Evolutionary conservation across 2,888 invertebrate species (phyloP).

Genomic region (Tachina lurida): DNA sequence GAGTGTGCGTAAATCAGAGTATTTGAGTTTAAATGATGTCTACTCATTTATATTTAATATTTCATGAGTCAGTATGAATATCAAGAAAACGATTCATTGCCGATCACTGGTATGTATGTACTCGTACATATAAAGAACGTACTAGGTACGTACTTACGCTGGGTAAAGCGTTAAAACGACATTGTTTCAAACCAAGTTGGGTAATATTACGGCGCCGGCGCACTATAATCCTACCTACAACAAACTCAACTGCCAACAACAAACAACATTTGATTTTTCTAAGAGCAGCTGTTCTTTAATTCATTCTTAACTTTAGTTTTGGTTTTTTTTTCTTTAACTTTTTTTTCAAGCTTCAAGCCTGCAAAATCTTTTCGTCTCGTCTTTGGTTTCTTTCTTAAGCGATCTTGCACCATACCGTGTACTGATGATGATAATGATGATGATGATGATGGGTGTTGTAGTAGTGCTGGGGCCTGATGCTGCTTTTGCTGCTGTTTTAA

Average conservation of each 20-base stretch:
- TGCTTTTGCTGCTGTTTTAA: constrained; percentile 26
- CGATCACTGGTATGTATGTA: too few species aligned
- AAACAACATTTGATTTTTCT: constrained; percentile 24
- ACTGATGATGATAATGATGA: not conserved
- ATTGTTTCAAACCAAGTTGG: constrained; percentile 66
- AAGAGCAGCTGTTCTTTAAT: constrained; percentile 66
- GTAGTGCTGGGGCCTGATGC: constrained; percentile 47
- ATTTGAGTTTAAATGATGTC: too few species aligned
- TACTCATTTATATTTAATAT: too few species aligned
- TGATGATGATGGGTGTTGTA: constrained; percentile 1
- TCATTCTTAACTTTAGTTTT: constrained; percentile 28
- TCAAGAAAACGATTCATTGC: too few species aligned
- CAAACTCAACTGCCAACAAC: not conserved
- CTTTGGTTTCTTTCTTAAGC: too few species aligned
- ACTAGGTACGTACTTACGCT: not conserved
- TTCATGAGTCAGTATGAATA: too few species aligned
- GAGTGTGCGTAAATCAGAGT: too few species aligned
- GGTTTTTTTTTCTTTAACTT: constrained; percentile 6
- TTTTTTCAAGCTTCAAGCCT: constrained; percentile 8
- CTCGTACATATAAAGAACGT: not conserved
- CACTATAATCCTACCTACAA: constrained; percentile 62
- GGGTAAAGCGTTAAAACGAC: constrained; percentile 64
- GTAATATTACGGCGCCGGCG: constrained; percentile 70
- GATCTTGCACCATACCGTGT: not conserved
- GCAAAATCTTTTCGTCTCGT: not conserved